Evolutionary conservation across 2,797 vertebrate genomes (phyloP).

Genomic region (Pristis pectinata): DNA sequence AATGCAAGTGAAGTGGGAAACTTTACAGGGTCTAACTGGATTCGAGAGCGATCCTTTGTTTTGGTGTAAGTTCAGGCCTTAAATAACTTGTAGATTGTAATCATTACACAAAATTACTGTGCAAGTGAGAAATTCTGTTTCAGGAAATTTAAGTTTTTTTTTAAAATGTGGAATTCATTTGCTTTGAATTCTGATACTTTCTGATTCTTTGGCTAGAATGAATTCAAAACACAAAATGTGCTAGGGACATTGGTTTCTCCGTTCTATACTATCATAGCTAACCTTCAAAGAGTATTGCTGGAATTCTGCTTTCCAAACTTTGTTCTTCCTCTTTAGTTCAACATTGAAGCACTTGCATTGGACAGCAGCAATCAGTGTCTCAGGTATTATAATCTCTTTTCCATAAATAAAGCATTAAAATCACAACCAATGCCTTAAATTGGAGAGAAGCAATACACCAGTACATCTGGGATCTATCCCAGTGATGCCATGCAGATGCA

Average conservation of each 20-base stretch:
- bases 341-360: neutral
- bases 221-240: neutral
- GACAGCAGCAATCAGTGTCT: neutral
- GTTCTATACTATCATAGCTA: neutral
- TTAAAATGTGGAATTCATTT: neutral
- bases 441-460: neutral
- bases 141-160: neutral
- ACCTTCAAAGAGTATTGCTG: neutral
- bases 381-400: neutral
- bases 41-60: neutral
- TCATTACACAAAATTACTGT: neutral
- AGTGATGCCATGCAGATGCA: neutral
- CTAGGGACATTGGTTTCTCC: neutral
- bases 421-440: neutral
- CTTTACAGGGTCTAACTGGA: neutral
- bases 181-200: neutral
- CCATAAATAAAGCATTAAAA: neutral
- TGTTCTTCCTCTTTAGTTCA: neutral
- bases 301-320: neutral
- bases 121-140: neutral
- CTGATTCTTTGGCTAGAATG: neutral
- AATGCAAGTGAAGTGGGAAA: neutral
- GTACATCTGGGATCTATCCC: neutral
- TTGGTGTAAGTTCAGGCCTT: neutral
- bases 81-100: neutral